Evolutionary conservation across 2,888 invertebrate genomes (phyloP).

Genomic region (Lottia gigantea): DNA sequence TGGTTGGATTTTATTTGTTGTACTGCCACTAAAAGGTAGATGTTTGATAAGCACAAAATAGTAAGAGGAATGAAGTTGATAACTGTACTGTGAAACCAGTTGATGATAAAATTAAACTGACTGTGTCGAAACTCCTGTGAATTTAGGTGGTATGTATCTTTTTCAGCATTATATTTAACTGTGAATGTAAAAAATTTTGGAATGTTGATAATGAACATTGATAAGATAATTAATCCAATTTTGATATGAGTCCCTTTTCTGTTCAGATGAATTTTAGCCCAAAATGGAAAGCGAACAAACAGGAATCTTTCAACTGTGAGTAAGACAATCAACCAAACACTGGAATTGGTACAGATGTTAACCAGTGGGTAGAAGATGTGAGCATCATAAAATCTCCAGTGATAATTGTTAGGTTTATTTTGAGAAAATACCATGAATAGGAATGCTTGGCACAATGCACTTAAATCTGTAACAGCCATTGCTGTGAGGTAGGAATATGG

Average conservation of each 20-base stretch:
- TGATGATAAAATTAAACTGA: constrained; percentile 37
- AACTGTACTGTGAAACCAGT: constrained; percentile 53
- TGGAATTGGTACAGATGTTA: constrained; percentile 58
- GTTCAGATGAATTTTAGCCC: constrained; percentile 58
- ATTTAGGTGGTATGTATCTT: constrained; percentile 27
- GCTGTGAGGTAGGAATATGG: constrained; percentile 63
- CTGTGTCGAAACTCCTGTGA: constrained; percentile 45
- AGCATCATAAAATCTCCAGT: constrained; percentile 51
- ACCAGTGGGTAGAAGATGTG: constrained; percentile 54
- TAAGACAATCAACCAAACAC: constrained; percentile 58
- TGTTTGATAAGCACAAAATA: constrained; percentile 47
- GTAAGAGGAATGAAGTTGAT: constrained; percentile 54
- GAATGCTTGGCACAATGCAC: constrained; percentile 53
- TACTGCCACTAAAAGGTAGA: constrained; percentile 53
- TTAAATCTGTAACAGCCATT: constrained; percentile 57
- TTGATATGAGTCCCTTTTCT: constrained; percentile 52
- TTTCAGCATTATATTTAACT: constrained; percentile 27
- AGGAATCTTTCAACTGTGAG: constrained; percentile 62
- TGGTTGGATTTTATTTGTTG: constrained; percentile 47
- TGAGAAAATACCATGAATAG: constrained; percentile 44
- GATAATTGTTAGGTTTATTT: constrained; percentile 36
- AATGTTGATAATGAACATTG: constrained; percentile 50
- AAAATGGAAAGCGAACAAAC: constrained; percentile 57
- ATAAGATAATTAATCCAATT: constrained; percentile 43
- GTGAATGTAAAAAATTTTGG: constrained; percentile 52